Evolutionary conservation across 2,113 vertebrate species (phyloP).

Genomic region (Proterorhinus semilunaris): DNA sequence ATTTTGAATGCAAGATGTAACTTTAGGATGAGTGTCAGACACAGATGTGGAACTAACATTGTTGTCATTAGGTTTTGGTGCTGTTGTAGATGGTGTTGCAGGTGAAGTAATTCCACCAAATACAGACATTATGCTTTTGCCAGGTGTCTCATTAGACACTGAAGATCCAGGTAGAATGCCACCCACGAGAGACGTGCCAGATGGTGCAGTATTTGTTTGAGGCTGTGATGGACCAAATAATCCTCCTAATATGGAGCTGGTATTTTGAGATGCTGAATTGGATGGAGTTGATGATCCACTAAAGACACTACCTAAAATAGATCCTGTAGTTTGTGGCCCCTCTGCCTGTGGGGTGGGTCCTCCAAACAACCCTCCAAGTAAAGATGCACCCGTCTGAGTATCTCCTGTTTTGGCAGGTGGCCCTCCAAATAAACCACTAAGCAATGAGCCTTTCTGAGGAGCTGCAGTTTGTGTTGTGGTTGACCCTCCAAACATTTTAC

Average conservation of each 20-base stretch:
- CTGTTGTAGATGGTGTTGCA: constrained; percentile 51
- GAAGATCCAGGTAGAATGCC: constrained; percentile 49
- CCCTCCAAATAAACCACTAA: constrained; percentile 66
- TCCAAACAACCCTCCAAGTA: constrained; percentile 68
- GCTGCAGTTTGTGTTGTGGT: constrained; percentile 40
- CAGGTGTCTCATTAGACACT: constrained; percentile 48
- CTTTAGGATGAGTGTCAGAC: constrained; percentile 23
- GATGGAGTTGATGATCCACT: constrained; percentile 44
- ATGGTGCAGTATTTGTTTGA: constrained; percentile 33
- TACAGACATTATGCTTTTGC: constrained; percentile 52
- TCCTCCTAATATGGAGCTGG: constrained; percentile 47
- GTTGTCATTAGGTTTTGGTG: constrained; percentile 8
- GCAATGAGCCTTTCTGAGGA: constrained; percentile 60
- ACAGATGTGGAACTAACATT: not conserved
- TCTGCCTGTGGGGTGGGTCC: constrained; percentile 50
- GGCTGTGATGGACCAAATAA: constrained; percentile 57
- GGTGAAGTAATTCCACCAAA: constrained; percentile 39
- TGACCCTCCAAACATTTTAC: constrained; percentile 83
- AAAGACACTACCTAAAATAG: constrained; percentile 68
- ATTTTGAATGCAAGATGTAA: constrained; percentile 43
- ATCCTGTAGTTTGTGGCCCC: constrained; percentile 54
- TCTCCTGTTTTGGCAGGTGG: constrained; percentile 41
- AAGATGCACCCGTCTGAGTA: constrained; percentile 44
- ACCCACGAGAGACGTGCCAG: constrained; percentile 51
- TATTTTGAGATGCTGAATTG: constrained; percentile 40